These are phyloP conservation scores for Stictonetta naevosa DNA, from an alignment of 2,113 vertebrate species.

Conservation along the genomic window DNA sequence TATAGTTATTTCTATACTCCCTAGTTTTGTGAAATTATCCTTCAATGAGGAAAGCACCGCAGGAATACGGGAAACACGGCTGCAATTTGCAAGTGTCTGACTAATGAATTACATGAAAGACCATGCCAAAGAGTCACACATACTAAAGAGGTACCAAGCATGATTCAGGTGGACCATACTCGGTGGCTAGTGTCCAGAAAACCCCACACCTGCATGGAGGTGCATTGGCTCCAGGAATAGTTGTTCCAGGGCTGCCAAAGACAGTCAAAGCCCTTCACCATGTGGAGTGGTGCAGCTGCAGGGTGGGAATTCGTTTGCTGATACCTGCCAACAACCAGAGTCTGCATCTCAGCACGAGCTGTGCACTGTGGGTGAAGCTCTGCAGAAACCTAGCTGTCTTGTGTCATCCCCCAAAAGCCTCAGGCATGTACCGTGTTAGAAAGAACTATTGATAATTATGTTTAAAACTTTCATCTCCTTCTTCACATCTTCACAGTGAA, in stretches of 20 bases:
- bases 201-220: not conserved
- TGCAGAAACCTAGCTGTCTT: not conserved
- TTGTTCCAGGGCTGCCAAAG: not conserved
- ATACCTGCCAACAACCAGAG: accelerated
- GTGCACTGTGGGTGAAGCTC: not conserved
- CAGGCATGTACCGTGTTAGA: not conserved
- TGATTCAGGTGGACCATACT: not conserved
- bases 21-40: not conserved
- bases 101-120: not conserved
- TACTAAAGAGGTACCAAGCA: not conserved
- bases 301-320: accelerated
- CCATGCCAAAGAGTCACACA: not conserved
- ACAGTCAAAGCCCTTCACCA: not conserved
- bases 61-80: not conserved
- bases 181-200: not conserved
- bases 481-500: slow-evolving; percentile 47
- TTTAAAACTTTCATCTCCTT: slow-evolving; percentile 58
- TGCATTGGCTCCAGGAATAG: not conserved
- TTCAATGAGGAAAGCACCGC: not conserved
- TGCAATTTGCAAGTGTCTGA: not conserved
- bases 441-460: slow-evolving; percentile 27
- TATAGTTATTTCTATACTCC: not conserved
- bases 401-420: not conserved
- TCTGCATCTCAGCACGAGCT: not conserved
- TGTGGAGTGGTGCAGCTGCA: not conserved